These are phyloP conservation scores for Synodontis membranacea DNA, from an alignment of 2,113 vertebrate species.

Conservation along the genomic window DNA sequence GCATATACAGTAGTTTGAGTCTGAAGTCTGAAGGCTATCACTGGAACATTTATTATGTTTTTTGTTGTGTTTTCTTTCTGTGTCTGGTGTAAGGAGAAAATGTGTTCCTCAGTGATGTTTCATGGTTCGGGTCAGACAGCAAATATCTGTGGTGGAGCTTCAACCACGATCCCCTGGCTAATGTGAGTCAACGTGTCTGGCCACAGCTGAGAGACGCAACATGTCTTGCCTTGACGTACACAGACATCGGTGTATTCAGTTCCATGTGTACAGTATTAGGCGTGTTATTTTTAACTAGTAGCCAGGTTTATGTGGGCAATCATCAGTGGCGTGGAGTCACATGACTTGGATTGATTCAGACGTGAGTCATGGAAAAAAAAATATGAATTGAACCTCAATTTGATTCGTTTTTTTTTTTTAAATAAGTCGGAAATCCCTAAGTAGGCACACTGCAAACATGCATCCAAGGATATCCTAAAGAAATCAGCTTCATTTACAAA, in stretches of 20 bases:
- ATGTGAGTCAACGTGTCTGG: conserved; percentile 75
- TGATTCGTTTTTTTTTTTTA: too few relatives aligned
- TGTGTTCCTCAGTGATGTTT: conserved; percentile 59
- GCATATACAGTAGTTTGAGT: background rate
- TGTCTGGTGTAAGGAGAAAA: conserved; percentile 7
- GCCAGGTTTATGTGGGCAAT: conserved; percentile 22
- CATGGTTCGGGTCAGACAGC: conserved; percentile 71
- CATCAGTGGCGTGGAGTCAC: background rate
- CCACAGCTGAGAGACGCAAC: conserved; percentile 65
- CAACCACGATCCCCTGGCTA: conserved; percentile 64
- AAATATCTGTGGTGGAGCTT: conserved; percentile 75
- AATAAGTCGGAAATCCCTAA: background rate
- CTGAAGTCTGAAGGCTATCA: background rate
- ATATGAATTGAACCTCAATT: background rate
- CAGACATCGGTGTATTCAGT: conserved; percentile 34
- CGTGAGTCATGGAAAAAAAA: background rate
- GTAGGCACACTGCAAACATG: background rate
- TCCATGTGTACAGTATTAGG: conserved; percentile 32
- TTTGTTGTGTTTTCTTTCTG: conserved; percentile 28
- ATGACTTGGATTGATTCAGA: background rate
- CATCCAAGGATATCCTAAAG: background rate
- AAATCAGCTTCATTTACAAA: background rate
- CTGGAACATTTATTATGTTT: conserved; percentile 17
- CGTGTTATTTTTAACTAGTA: conserved; percentile 18
- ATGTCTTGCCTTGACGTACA: conserved; percentile 61